Conservation (phyloP, 2,888 invertebrate species). For the Drosophila paranaensis region DNA sequence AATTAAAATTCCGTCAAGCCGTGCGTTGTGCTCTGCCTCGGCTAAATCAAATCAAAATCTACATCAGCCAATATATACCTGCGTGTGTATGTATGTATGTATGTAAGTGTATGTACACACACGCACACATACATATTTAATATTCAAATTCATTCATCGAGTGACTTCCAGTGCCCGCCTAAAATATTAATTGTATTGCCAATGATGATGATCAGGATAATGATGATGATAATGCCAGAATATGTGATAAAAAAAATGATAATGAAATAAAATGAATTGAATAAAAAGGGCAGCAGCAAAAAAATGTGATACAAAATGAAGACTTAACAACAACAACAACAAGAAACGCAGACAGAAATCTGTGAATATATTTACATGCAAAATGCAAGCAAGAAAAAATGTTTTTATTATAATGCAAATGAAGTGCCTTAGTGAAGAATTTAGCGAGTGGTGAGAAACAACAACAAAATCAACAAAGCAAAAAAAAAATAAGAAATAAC, state of each 20-base stretch:
- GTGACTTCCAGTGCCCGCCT: slow-evolving; percentile 45
- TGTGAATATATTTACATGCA: slow-evolving; percentile 43
- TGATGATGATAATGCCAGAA: slow-evolving; percentile 48
- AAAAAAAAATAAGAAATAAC: not conserved
- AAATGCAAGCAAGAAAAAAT: slow-evolving; percentile 44
- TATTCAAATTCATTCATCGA: slow-evolving; percentile 78
- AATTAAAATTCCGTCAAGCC: slow-evolving; percentile 74
- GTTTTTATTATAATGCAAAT: slow-evolving; percentile 74
- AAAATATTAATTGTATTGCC: slow-evolving; percentile 52
- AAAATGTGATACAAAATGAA: slow-evolving; percentile 35
- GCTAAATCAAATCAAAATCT: slow-evolving; percentile 58
- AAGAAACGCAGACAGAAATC: slow-evolving; percentile 10
- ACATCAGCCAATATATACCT: slow-evolving; percentile 30
- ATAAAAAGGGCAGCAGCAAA: slow-evolving; percentile 37
- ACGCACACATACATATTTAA: slow-evolving; percentile 15
- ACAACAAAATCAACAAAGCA: slow-evolving; percentile 1
- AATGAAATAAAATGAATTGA: slow-evolving; percentile 22
- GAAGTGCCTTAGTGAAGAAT: slow-evolving; percentile 58
- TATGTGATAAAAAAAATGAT: slow-evolving; percentile 47
- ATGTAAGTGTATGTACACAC: not conserved
- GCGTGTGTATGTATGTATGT: slow-evolving; percentile 1
- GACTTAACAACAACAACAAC: slow-evolving; percentile 27
- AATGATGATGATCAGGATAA: slow-evolving; percentile 15
- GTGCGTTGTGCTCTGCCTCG: slow-evolving; percentile 27
- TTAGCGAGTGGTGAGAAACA: slow-evolving; percentile 43